Evolutionary conservation across 64 coral and sea anemone genomes (phyloP), one percentile per base, ranked within the genome.

Genomic region (Cladopsammia gracilis): DNA sequence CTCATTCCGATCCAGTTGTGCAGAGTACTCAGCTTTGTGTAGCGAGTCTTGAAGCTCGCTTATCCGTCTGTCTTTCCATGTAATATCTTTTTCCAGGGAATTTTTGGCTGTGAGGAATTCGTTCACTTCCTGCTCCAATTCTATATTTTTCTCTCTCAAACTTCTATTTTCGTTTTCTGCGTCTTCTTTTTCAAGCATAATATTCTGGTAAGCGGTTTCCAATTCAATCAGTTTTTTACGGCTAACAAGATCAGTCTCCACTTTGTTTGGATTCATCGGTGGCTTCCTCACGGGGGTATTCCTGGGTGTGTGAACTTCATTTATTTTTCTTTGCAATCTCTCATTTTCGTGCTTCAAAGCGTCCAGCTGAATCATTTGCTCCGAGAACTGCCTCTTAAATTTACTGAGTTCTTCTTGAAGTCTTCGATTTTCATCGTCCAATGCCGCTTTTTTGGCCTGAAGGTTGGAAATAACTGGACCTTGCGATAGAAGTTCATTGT

Each of bases 1-100:
- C 62, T 84, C 80, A 68, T 84, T 84, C 46, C 80, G 80, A 9
- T 84, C 61, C 5, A 84, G 80, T 84, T 83, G 80, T 24, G 80
- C 60, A 16, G 61, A 83, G 20, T 83, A 49, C 62, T 84, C 80
- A 12, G 44, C 22, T 84, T 84, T 66, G 0, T 24, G 44, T 46
- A 67, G 67, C 80, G 18, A 68, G 18, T 68, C 60, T 84, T 84
- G 43, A 15, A 84, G 61, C 46, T 84, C 80, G 1, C 1, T 84
- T 23, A 84, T 84, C 46, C 62, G 43, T 12, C n/a, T 68, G 4
- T 84, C 62, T 62, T 84, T 84, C 60, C 60, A 84, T 0, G 46
- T 11, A 47, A 49, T 84, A 7, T 84, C 80, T 47, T 84, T 84
- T 47, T 84, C 80, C 46, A 67, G 45, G 12, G 16, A 84, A 84